Evolutionary conservation across 2,113 vertebrate genomes (phyloP), one percentile per base, ranked within the genome.

Genomic region (Phalacrocorax brasilianus): DNA sequence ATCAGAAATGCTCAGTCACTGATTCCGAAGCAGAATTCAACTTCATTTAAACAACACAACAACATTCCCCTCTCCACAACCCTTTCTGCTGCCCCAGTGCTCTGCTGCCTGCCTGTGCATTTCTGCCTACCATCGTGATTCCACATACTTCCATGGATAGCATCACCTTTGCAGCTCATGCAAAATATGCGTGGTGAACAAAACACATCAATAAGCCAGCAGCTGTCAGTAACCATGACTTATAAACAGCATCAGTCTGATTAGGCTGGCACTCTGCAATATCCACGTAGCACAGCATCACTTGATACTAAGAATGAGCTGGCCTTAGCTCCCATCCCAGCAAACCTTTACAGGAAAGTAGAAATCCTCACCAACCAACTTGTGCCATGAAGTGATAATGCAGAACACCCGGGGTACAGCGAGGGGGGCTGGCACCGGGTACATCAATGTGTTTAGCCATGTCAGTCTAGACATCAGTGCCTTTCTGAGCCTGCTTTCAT

Each of bases 171-270:
- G 35, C 35, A 81, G 72, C 35, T 82, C 73, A 66, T 49, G 73
- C 77, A 88, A 92, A 93, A 85, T 42, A 49, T 14, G 11, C 38
- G 70, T 22, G 6, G 38, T 83, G 73, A 81, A 74, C 62, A 91
- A 92, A 88, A 91, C 49, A 15, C 23, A 82, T 40, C 77, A 93
- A 42, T 17, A 82, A 73, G 45, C 20, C 65, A 94, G 45, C 22
- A 84, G 56, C 70, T 93, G 62, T 68, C 76, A 88, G 84, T 72
- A 87, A 79, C 83, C 86, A 55, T 78, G 91, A 92, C 50, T 92
- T 95, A 91, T 0, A 76, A 91, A 70, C 2, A 62, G 40, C 79
- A 85, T 68, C 55, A 26, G 66, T 79, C 87, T 75, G 33, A 9
- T 85, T 95, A 87, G 91, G 58, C 70, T 76, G 74, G 62, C 62